Conservation (phyloP, 2,797 vertebrate species). For the Poliocrania exsul region DNA sequence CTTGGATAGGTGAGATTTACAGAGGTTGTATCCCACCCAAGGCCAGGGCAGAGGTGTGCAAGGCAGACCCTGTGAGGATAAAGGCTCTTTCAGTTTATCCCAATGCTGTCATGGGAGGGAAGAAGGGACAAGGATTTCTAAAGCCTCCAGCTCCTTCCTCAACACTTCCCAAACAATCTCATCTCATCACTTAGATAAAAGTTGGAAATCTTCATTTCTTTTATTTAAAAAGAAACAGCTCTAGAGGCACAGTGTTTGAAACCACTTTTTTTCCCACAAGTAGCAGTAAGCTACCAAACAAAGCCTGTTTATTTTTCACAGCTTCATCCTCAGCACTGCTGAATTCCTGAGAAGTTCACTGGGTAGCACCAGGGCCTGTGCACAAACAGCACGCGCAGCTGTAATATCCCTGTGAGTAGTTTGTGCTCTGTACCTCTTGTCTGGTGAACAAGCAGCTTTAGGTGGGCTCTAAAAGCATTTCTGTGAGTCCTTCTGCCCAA, state of each 20-base stretch:
- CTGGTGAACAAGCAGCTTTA: not conserved
- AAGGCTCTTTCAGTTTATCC: not conserved
- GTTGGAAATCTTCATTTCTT: not conserved
- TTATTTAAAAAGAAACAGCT: not conserved
- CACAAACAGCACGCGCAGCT: rapidly evolving
- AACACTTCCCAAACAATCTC: not conserved
- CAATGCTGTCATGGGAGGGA: not conserved
- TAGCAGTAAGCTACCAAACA: not conserved
- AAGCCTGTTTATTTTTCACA: constrained; percentile 5
- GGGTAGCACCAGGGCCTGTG: rapidly evolving
- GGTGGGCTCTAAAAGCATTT: not conserved
- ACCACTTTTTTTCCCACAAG: not conserved
- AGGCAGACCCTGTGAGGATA: not conserved
- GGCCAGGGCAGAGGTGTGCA: not conserved
- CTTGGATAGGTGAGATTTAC: rapidly evolving
- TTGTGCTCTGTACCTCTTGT: not conserved
- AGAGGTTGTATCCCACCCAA: not conserved
- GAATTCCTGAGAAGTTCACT: not conserved
- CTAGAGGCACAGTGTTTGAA: not conserved
- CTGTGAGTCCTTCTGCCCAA: not conserved
- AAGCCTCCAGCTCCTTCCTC: not conserved
- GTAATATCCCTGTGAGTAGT: not conserved
- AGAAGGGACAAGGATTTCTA: not conserved
- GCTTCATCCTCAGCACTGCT: not conserved
- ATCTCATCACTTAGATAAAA: rapidly evolving